These are phyloP conservation scores for Schizotus pectinicornis DNA, from an alignment of 2,888 invertebrate genomes.

Conservation along the genomic window DNA sequence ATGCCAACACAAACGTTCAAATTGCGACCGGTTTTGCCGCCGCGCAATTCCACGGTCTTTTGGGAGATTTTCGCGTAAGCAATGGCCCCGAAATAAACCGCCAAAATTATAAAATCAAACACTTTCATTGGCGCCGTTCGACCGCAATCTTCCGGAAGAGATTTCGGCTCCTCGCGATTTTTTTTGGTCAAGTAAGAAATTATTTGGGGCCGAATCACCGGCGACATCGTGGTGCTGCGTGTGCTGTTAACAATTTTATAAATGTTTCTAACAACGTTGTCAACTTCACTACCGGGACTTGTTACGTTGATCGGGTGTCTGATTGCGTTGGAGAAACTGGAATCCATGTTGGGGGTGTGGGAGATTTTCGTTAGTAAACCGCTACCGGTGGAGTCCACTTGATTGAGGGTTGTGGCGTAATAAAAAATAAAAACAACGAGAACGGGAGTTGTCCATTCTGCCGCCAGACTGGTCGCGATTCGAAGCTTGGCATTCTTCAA, in stretches of 20 bases:
- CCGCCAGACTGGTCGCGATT: conserved; percentile 9
- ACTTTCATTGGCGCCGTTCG: not conserved
- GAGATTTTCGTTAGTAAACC: conserved; percentile 20
- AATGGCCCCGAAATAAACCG: conserved; percentile 43
- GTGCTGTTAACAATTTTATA: conserved; percentile 45
- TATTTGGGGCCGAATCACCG: conserved; percentile 1
- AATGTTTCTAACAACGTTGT: conserved; percentile 46
- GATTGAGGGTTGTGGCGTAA: conserved; percentile 28
- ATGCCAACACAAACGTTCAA: conserved; percentile 39
- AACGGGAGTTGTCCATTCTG: conserved; percentile 41
- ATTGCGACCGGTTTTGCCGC: conserved; percentile 30
- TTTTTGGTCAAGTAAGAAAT: not conserved
- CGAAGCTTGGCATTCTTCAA: conserved; percentile 7
- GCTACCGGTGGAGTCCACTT: not conserved
- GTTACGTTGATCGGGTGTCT: conserved; percentile 44
- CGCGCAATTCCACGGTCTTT: conserved; percentile 34
- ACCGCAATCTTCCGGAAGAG: conserved; percentile 4
- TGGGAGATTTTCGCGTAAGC: conserved; percentile 48
- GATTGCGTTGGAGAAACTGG: conserved; percentile 38
- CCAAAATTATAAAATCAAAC: conserved; percentile 41
- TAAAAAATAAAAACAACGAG: conserved; percentile 38
- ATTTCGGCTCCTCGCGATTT: conserved; percentile 6
- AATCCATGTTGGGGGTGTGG: conserved; percentile 32
- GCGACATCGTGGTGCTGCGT: conserved; percentile 22
- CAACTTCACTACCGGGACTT: conserved; percentile 40